These are phyloP conservation scores for Apostichopus parvimensis DNA, from an alignment of 35 echinoderm and acorn worm species.

Conservation along the genomic window DNA sequence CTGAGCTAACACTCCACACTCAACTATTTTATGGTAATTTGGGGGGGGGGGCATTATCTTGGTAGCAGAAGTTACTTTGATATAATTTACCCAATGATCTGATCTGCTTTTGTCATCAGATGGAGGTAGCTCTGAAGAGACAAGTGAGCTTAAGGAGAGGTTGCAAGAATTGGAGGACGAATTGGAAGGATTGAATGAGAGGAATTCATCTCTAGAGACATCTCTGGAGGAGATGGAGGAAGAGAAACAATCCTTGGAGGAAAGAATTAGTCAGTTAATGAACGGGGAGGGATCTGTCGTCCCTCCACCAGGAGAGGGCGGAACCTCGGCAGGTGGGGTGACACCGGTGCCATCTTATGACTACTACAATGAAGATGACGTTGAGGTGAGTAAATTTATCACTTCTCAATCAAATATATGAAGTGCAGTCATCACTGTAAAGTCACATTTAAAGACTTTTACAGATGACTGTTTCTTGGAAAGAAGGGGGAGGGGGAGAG, in stretches of 20 bases:
- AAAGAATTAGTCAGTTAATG: conserved; percentile 48
- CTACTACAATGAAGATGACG: conserved; percentile 91
- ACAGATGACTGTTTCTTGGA: no score
- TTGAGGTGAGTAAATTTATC: conserved; percentile 61
- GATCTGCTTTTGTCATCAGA: neutral
- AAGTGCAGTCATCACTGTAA: no score
- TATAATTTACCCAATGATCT: no score
- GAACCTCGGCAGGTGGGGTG: neutral
- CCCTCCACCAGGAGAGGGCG: neutral
- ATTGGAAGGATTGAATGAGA: conserved; percentile 54
- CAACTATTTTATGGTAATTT: no score
- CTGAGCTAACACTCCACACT: no score
- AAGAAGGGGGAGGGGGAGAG: no score
- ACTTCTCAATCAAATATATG: no score
- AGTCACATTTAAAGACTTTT: no score
- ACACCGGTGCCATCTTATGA: conserved; percentile 9
- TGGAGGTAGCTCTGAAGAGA: conserved; percentile 60
- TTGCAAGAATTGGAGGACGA: conserved; percentile 77
- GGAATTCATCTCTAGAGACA: conserved; percentile 60
- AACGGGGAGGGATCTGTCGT: conserved; percentile 20
- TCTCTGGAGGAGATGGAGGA: conserved; percentile 66
- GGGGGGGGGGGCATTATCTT: no score
- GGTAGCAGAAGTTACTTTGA: no score
- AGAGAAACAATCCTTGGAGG: conserved; percentile 52
- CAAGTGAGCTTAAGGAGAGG: conserved; percentile 60